Conservation (phyloP, 2,113 vertebrate species). For the Chloebia gouldiae region DNA sequence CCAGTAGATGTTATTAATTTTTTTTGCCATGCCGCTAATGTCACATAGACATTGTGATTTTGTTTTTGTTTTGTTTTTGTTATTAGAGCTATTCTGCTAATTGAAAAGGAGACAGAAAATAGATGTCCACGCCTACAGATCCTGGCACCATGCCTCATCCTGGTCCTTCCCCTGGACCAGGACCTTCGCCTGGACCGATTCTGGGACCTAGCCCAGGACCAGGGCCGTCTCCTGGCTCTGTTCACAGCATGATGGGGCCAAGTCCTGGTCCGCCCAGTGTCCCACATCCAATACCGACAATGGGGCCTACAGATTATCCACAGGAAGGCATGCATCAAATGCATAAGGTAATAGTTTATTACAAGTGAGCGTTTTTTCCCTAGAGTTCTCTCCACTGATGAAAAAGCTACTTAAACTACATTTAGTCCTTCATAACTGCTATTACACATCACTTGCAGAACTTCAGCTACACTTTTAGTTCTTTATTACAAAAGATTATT, state of each 20-base stretch:
- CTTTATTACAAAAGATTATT: neutral
- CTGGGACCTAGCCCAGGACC: constrained; percentile 95
- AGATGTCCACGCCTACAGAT: constrained; percentile 95
- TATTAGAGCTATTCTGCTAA: constrained; percentile 44
- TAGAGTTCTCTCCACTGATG: neutral
- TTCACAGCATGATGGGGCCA: constrained; percentile 98
- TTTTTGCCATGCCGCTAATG: constrained; percentile 9
- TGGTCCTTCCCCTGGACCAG: constrained; percentile 93
- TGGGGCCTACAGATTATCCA: constrained; percentile 86
- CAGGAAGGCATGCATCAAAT: constrained; percentile 90
- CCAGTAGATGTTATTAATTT: neutral
- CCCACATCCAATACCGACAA: constrained; percentile 82
- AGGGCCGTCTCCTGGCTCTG: constrained; percentile 93
- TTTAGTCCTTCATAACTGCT: neutral
- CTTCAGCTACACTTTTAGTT: neutral
- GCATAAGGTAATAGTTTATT: constrained; percentile 86
- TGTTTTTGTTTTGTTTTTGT: constrained; percentile 30
- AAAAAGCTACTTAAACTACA: neutral
- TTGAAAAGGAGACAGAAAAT: constrained; percentile 64
- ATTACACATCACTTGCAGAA: neutral
- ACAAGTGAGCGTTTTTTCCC: neutral
- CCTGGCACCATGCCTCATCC: constrained; percentile 92
- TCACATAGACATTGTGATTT: constrained; percentile 54
- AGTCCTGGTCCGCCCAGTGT: constrained; percentile 93
- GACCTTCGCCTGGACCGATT: constrained; percentile 95